Evolutionary conservation across 1,140 invertebrate species (phyloP), one percentile per base, ranked within the genome.

Genomic region (Drosophila pectinifera): DNA sequence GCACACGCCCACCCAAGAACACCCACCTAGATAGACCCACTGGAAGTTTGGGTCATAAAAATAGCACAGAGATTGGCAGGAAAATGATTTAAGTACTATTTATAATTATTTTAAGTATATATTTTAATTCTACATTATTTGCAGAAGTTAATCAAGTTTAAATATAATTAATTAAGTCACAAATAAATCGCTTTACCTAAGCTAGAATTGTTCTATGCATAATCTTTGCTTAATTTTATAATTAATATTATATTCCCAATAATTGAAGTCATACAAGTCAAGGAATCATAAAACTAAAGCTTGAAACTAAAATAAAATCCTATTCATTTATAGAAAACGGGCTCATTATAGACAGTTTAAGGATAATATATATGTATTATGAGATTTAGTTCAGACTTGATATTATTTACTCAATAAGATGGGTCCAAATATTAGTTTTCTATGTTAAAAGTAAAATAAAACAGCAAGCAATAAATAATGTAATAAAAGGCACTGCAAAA

Each of bases 1-100:
- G 73, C 54, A 53, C 18, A 28, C 14, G 55, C 36, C 54, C 28
- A 51, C 31, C 34, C 28, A 48, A 18, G 10, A 16, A 63, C 34
- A 31, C 46, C 39, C 31, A 8, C 7, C 28, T 8, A 31, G 28
- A 2, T 31, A 63, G 26, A 34, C 46, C 39, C 34, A n/a, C 31
- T 20, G 8, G 39, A 7, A n/a, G 16, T 20, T 45, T 22, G 3
- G 2, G 24, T 4, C 59, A 31, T 22, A 59, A 31, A n/a, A 42
- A 31, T 59, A 59, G 59, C 13, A 1, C 1, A 13, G 1, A 10
- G 0, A 14, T 10, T 14, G 3, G 11, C n/a, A n/a, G n/a, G 5
- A 4, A 7, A 57, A 28, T 11, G 1, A 22, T 36, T 22, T 8
- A 13, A 1, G 0, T 7, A 10, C 8, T 8, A 0, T 5, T 5